Percentiles rank a stretch among this genome's conserved stretches.
phyloP scores from a whole-genome alignment of 2,888 invertebrate genomes.

The Nematopogon swammerdamellus region DNA sequence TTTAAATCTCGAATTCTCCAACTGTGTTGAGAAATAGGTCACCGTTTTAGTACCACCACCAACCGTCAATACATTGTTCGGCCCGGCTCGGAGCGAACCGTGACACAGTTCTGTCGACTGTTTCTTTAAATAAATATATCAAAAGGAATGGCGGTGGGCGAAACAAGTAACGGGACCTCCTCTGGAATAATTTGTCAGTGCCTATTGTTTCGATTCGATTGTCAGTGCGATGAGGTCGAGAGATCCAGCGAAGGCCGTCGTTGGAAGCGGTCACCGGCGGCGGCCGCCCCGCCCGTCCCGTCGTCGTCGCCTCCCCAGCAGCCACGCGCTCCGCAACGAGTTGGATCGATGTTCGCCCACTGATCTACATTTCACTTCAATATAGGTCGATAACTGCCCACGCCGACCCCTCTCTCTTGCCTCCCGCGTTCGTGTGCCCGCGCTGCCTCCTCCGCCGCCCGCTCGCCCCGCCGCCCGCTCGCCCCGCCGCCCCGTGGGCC shows the following conservation, averaged over 20 bases:
- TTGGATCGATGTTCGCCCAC: constrained; percentile 36
- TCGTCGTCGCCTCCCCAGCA: constrained; percentile 55
- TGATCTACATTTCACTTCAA: constrained; percentile 58
- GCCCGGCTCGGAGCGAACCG: no score
- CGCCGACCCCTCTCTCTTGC: constrained; percentile 33
- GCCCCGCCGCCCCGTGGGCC: not conserved
- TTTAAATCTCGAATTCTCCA: no score
- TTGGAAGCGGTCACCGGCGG: no score
- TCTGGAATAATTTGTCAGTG: not conserved
- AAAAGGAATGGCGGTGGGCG: not conserved
- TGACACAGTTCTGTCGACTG: no score
- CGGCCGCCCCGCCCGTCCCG: no score
- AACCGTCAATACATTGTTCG: no score
- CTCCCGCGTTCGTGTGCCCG: not conserved
- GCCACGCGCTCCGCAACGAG: constrained; percentile 18
- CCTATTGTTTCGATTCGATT: constrained; percentile 1
- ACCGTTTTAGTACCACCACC: no score
- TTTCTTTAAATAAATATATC: no score
- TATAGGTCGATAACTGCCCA: constrained; percentile 58
- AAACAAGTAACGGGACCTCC: not conserved
- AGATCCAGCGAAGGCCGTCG: not conserved
- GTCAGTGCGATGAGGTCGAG: not conserved
- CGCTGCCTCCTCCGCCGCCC: not conserved
- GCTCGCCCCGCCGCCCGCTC: not conserved
- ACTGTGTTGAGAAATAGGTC: no score